Percentiles rank a stretch among this genome's conserved stretches.
phyloP scores from a whole-genome alignment of 2,888 invertebrate species.

The Caenorhabditis doughertyi region DNA sequence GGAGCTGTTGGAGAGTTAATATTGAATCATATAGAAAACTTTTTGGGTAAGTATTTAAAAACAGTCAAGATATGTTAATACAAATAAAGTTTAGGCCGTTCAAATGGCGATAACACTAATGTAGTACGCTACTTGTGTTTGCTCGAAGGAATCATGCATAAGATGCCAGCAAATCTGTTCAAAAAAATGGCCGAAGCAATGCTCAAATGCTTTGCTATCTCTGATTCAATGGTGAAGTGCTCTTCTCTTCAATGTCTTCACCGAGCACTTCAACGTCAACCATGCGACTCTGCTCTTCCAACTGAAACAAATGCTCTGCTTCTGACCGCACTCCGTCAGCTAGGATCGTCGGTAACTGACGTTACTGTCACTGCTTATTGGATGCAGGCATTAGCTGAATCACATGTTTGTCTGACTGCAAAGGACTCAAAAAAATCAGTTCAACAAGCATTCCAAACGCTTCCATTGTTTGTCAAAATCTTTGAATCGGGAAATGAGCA shows the following conservation, averaged over 20 bases:
- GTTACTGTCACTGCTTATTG: constrained; percentile 79
- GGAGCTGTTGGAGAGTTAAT: constrained; percentile 72
- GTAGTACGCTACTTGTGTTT: constrained; percentile 76
- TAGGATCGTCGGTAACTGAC: constrained; percentile 72
- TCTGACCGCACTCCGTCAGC: constrained; percentile 70
- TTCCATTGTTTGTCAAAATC: constrained; percentile 71
- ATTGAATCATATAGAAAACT: constrained; percentile 68
- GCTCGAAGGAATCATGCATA: constrained; percentile 80
- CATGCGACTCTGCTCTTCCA: constrained; percentile 76
- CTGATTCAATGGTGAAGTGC: constrained; percentile 77
- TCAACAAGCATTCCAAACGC: constrained; percentile 70
- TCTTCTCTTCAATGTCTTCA: constrained; percentile 78
- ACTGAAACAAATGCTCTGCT: constrained; percentile 74
- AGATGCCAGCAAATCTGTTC: constrained; percentile 76
- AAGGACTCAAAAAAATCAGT: constrained; percentile 70
- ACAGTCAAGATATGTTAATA: constrained; percentile 1
- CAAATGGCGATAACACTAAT: constrained; percentile 67
- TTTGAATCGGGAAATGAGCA: constrained; percentile 75
- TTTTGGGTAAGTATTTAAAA: constrained; percentile 57
- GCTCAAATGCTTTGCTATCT: constrained; percentile 72
- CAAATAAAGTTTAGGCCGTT: constrained; percentile 46
- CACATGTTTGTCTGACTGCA: constrained; percentile 77
- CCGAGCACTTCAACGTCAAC: constrained; percentile 75
- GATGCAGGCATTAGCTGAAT: constrained; percentile 78
- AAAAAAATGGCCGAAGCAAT: constrained; percentile 74